Evolutionary conservation across 2,113 vertebrate species (phyloP), one percentile per base, ranked within the genome.

Genomic region (Baryphthengus martii): DNA sequence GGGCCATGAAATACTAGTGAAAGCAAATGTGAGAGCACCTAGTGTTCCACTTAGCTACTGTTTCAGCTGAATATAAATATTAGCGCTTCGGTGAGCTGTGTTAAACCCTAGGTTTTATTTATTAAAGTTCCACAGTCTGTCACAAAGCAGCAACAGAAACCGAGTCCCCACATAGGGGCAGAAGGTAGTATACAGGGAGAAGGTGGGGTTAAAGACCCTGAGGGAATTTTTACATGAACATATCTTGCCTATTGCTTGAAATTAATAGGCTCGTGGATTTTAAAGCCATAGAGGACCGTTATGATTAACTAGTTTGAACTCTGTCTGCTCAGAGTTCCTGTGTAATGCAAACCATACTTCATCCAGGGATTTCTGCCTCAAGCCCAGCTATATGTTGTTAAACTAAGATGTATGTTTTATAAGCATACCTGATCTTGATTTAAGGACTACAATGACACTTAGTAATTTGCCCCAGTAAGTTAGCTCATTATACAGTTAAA

Each of bases 371-470:
- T 96, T 80, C 78, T 86, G 71, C 71, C 88, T 96, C 39, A 47
- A 93, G 71, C 45, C n/a, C 82, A 86, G 29, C 45, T 71, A 18
- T 49, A 72, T 71, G 82, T 63, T 88, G 63, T 66, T 91, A 85
- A 88, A 85, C 62, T 59, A 79, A 95, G 78, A 82, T 74, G 50
- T 83, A 77, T 88, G 78, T 85, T 96, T 89, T 93, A 94, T 91
- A 91, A 80, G 67, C n/a, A 53, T 66, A 83, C 93, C 63, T 90
- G 82, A 77, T 83, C 55, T 71, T 93, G 81, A 91, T 94, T 95
- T 96, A 95, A 90, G 50, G 28, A 94, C 84, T 91, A 95, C 81
- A 96, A 88, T 91, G 89, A 74, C 39, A 72, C 67, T 88, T 50
- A 68, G 28, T 56, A 96, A 93, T 93, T 96, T 93, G 63, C 39